phyloP scores from a whole-genome alignment of 2,797 vertebrate species.

The Gadopsis marmoratus region DNA sequence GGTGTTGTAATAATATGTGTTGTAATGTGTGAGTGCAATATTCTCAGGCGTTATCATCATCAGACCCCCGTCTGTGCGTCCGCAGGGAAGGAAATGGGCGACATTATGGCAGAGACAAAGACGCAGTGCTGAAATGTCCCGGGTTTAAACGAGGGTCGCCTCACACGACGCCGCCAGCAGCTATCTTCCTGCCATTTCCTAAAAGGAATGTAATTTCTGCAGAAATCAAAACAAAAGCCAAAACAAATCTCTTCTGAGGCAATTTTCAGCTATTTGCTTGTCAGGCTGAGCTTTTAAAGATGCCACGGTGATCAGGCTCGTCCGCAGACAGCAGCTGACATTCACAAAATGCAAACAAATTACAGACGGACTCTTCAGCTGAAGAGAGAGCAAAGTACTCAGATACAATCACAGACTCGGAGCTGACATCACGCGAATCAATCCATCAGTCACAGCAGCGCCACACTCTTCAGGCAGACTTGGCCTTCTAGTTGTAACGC shows the following conservation, averaged over 20 bases:
- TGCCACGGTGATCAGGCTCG: conserved; percentile 47
- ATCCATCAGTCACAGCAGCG: background rate
- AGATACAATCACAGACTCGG: conserved; percentile 24
- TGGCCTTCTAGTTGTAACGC: background rate
- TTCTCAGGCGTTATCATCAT: conserved; percentile 30
- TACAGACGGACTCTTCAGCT: conserved; percentile 61
- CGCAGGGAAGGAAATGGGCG: conserved; percentile 14
- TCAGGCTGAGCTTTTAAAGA: conserved; percentile 74
- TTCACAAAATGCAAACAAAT: conserved; percentile 68
- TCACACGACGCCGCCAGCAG: background rate
- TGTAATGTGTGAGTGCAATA: conserved; percentile 5
- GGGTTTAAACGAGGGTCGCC: conserved; percentile 38
- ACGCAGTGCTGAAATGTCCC: conserved; percentile 31
- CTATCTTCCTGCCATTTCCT: conserved; percentile 72
- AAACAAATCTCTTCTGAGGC: conserved; percentile 72
- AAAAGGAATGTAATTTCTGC: conserved; percentile 72
- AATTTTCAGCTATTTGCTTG: conserved; percentile 76
- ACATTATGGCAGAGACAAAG: conserved; percentile 58
- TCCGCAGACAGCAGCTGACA: conserved; percentile 58
- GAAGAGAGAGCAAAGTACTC: conserved; percentile 33
- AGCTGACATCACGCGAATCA: background rate
- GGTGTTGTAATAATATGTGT: background rate
- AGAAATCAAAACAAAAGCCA: conserved; percentile 73
- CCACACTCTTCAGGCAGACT: background rate
- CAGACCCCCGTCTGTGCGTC: conserved; percentile 21